Evolutionary conservation across 1,140 invertebrate genomes (phyloP), one percentile per base, ranked within the genome.

Genomic region (Drosophila kepulauana): DNA sequence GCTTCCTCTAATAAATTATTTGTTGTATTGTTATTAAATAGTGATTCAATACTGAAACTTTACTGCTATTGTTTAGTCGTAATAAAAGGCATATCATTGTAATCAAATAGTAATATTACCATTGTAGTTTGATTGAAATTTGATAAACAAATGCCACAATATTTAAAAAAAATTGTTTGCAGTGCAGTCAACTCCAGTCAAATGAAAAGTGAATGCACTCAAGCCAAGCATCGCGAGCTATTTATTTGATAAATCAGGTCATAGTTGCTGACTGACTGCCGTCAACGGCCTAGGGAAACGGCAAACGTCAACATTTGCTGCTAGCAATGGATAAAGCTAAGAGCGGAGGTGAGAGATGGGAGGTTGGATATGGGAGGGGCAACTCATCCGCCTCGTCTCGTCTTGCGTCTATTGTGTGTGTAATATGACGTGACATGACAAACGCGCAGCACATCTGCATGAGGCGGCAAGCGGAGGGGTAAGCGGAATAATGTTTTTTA

Each of bases 201-300:
- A 78, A 75, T 81, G 80, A 89, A 88, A 81, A 88, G 85, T 81
- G 80, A 89, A 84, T 88, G 85, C 80, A 88, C 80, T 84, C 82
- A 88, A 67, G 73, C 59, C 74, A 54, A 73, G 65, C 65, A 41
- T 59, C 54, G 79, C 71, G 63, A 78, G 81, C 84, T 82, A 80
- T 88, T 87, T 87, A 88, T 87, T 82, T 87, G 79, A 84, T 89
- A 88, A 88, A 88, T 88, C 84, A 88, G 84, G 84, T 88, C 84
- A 88, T 75, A 87, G 64, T 88, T 78, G 77, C 81, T 86, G 82
- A 86, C 76, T 85, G 73, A 71, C 46, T 56, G 66, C 72, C 59
- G 59, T 61, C 71, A 63, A 48, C 56, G 35, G 62, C 61, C 61
- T 51, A 78, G 75, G 69, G 38, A 65, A 51, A 65, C 49, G 16